phyloP scores from a whole-genome alignment of 2,888 invertebrate genomes.

The Lithophane ornitopus region DNA sequence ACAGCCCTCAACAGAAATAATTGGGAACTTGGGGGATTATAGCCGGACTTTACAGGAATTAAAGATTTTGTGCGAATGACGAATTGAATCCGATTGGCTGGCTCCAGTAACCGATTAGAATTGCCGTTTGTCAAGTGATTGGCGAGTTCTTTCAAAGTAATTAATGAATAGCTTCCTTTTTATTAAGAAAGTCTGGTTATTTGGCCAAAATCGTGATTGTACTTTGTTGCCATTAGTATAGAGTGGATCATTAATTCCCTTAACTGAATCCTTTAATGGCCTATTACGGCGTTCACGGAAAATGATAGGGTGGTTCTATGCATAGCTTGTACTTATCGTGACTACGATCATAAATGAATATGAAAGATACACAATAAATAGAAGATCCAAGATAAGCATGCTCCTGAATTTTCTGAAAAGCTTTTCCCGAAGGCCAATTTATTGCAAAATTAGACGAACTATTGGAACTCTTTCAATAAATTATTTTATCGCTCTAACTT shows the following conservation, averaged over 20 bases:
- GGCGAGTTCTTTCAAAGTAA: slow-evolving; percentile 39
- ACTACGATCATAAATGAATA: slow-evolving; percentile 12
- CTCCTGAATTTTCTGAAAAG: not conserved
- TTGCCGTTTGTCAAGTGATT: slow-evolving; percentile 57
- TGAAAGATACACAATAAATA: slow-evolving; percentile 4
- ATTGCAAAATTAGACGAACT: not conserved
- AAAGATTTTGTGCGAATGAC: slow-evolving; percentile 72
- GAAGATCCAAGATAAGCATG: not conserved
- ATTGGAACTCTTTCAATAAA: not conserved
- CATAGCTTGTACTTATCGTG: slow-evolving; percentile 15
- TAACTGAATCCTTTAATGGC: slow-evolving; percentile 52
- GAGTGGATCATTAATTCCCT: slow-evolving; percentile 56
- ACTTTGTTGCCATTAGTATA: slow-evolving; percentile 39
- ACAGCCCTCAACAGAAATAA: slow-evolving; percentile 88
- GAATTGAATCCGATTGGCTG: slow-evolving; percentile 51
- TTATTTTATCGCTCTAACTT: not conserved
- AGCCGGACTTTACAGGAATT: slow-evolving; percentile 83
- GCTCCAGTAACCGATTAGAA: slow-evolving; percentile 54
- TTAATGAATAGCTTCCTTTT: slow-evolving; percentile 54
- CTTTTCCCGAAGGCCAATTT: not conserved
- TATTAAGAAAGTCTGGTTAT: slow-evolving; percentile 31
- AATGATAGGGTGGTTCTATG: slow-evolving; percentile 42
- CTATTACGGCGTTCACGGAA: slow-evolving; percentile 41
- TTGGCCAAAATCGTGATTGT: slow-evolving; percentile 40
- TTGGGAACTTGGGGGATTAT: slow-evolving; percentile 87